Percentiles rank a stretch among this genome's conserved stretches.
phyloP scores from a whole-genome alignment of 2,888 invertebrate genomes.

The Amphipoea oculea region DNA sequence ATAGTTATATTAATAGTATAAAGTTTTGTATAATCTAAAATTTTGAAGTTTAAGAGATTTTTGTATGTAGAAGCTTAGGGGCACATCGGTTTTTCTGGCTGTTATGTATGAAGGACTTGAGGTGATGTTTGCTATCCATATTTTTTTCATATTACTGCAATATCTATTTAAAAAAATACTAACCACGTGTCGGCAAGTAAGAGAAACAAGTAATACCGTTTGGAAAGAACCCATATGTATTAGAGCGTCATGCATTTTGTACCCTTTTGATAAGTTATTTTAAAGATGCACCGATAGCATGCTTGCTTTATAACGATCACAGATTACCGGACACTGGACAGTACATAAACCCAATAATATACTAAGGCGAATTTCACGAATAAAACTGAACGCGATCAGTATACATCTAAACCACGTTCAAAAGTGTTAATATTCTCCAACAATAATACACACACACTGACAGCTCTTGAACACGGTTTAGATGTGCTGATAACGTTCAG shows the following conservation, averaged over 20 bases:
- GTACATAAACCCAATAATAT: neutral
- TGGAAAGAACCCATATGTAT: neutral
- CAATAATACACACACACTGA: neutral
- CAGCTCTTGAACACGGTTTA: neutral
- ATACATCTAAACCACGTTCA: neutral
- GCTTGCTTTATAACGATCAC: neutral
- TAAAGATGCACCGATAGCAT: constrained; percentile 16
- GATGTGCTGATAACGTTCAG: neutral
- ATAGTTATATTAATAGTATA: neutral
- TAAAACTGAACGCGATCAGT: neutral
- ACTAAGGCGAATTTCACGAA: neutral
- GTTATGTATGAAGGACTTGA: neutral
- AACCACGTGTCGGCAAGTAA: too few relatives aligned
- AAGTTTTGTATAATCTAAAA: neutral
- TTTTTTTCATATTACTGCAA: constrained; percentile 4
- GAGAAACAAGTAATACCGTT: neutral
- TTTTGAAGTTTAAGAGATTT: neutral
- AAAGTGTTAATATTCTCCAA: neutral
- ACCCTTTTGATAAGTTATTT: neutral
- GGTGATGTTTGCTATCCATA: neutral
- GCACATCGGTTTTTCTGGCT: constrained; percentile 28
- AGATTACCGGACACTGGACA: neutral
- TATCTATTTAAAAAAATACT: neutral
- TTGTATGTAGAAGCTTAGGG: constrained; percentile 46
- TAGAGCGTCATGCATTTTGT: constrained; percentile 25